These are phyloP conservation scores for Centruroides vittatus DNA, from an alignment of 1,140 invertebrate species.

Conservation along the genomic window DNA sequence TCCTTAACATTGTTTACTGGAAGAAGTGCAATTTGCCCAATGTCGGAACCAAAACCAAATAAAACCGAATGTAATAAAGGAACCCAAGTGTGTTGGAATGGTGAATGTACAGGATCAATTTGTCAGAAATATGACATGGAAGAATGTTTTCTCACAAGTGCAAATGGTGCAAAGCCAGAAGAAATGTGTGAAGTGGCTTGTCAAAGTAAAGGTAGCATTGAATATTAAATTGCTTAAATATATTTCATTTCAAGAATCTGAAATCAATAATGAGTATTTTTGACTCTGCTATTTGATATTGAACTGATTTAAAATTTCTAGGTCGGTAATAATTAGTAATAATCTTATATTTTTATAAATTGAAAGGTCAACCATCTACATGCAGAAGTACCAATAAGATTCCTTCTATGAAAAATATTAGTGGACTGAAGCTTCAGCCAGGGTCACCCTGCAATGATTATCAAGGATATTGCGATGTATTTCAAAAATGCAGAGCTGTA, in stretches of 20 bases:
- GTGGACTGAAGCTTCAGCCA: slow-evolving; percentile 63
- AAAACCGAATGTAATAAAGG: slow-evolving; percentile 73
- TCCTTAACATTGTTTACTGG: slow-evolving; percentile 19
- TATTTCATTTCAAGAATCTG: too few species aligned
- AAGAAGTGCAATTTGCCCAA: slow-evolving; percentile 49
- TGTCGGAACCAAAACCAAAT: slow-evolving; percentile 54
- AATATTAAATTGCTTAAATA: neutral
- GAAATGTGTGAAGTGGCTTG: slow-evolving; percentile 94
- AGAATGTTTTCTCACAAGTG: slow-evolving; percentile 90
- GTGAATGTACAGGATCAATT: slow-evolving; percentile 88
- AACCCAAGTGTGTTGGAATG: slow-evolving; percentile 73
- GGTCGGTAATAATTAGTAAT: too few species aligned
- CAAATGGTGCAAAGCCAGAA: slow-evolving; percentile 49
- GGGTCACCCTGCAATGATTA: slow-evolving; percentile 88
- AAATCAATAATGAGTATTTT: too few species aligned
- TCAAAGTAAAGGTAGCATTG: slow-evolving; percentile 48
- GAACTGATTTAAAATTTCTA: too few species aligned
- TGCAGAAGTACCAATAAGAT: slow-evolving; percentile 72
- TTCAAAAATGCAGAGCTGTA: slow-evolving; percentile 91
- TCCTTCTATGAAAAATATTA: slow-evolving; percentile 55
- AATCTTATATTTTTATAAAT: neutral
- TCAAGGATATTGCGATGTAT: slow-evolving; percentile 98
- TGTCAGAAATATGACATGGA: slow-evolving; percentile 86
- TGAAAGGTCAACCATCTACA: slow-evolving; percentile 40
- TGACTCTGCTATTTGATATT: too few species aligned